These are phyloP conservation scores for Tachysurus vachellii DNA, from an alignment of 2,113 vertebrate genomes.

Conservation along the genomic window DNA sequence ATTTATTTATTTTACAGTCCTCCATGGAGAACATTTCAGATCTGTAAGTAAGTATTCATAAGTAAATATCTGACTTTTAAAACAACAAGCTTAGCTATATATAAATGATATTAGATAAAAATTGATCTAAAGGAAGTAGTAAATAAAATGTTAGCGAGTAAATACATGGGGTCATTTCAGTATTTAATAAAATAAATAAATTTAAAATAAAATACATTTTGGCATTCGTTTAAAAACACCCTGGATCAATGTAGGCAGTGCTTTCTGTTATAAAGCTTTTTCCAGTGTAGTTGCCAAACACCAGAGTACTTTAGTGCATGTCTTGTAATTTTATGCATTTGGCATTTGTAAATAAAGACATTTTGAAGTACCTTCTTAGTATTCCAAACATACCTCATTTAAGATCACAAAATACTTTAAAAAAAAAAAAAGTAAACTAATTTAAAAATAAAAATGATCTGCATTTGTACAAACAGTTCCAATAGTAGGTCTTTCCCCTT, in stretches of 20 bases:
- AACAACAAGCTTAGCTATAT: no score
- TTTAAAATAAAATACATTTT: background rate
- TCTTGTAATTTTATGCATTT: background rate
- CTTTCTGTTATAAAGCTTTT: slow-evolving; percentile 12
- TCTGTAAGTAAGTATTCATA: no score
- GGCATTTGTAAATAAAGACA: background rate
- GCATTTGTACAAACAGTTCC: background rate
- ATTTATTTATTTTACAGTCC: background rate
- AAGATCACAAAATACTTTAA: background rate
- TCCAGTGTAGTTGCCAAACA: background rate
- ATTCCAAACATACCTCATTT: background rate
- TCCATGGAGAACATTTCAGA: background rate
- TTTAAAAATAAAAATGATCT: background rate
- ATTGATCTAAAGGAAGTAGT: background rate
- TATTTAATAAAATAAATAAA: background rate
- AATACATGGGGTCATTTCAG: background rate
- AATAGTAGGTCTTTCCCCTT: background rate
- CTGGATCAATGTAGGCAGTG: slow-evolving; percentile 13
- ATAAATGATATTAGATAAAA: background rate
- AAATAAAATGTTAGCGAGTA: background rate
- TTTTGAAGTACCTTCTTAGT: background rate
- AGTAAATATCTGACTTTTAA: no score
- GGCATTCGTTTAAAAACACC: background rate
- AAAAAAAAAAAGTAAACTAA: background rate
- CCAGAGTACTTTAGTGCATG: background rate